These are phyloP conservation scores for Pomatorhinus ruficollis DNA, from an alignment of 2,113 vertebrate species.

Conservation along the genomic window DNA sequence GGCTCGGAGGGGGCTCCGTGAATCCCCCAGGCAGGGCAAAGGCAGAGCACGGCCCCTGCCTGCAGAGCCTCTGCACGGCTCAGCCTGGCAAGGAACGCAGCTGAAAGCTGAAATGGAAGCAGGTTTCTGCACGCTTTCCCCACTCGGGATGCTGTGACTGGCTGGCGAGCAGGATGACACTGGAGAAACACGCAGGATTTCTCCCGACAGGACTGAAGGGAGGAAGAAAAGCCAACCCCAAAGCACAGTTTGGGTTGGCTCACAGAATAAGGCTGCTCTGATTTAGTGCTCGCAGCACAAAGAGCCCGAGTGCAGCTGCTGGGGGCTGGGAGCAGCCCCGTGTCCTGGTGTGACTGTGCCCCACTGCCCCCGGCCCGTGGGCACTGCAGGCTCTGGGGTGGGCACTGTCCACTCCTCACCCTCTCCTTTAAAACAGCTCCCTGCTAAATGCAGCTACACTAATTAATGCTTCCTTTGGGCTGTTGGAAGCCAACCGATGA, in stretches of 20 bases:
- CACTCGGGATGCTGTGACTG: background rate
- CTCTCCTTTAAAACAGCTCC: background rate
- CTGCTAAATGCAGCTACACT: background rate
- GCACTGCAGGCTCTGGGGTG: rapidly evolving
- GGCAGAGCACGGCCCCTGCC: background rate
- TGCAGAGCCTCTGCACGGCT: background rate
- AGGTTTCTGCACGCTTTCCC: background rate
- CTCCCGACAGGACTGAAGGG: background rate
- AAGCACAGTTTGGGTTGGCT: background rate
- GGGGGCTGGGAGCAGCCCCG: background rate
- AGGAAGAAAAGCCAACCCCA: background rate
- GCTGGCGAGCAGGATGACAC: background rate
- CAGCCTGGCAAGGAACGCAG: background rate
- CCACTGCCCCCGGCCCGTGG: rapidly evolving
- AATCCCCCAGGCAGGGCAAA: rapidly evolving
- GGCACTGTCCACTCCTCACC: rapidly evolving
- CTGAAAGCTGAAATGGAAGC: constrained; percentile 16
- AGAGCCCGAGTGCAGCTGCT: background rate
- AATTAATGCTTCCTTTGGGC: background rate
- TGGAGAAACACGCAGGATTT: background rate
- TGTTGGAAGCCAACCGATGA: background rate
- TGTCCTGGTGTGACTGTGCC: rapidly evolving
- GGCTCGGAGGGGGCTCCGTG: rapidly evolving
- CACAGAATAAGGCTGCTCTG: background rate
- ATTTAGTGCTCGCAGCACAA: background rate